Base-by-base conservation (phyloP, 2,888 invertebrate genomes). In the Epinotia bilunana region DNA sequence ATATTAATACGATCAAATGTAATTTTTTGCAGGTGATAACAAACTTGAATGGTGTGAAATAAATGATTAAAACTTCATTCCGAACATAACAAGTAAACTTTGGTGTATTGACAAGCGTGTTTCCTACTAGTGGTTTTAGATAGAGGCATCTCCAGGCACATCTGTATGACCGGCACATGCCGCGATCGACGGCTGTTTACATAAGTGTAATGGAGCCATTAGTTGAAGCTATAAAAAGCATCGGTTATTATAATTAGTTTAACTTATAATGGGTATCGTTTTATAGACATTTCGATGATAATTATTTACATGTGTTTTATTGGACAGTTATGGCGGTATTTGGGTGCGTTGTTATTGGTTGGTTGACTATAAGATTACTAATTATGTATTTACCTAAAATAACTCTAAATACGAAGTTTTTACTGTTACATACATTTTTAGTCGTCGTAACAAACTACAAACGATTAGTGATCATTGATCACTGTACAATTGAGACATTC, bases 161-260 rank as follows among this genome's bases (percentile, higher is more conserved):
- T 58, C 68, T 9, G 20, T 20, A 43, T 20, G 43, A 57, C 39
- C 46, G 60, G 57, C 55, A 70, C 28, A 33, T n/a, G 23, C 16
- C 4, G 16, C 18, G 57, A 70, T 74, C 63, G 63, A 70, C 58
- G 64, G 58, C 62, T 74, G 74, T 74, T 74, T 74, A 74, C 53
- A 39, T 58, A 64, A 70, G 57, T 58, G 74, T 74, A 64, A 74
- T 74, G 58, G 64, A 18, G 49, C 63, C 57, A 74, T 74, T 64
- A 74, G 58, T 58, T 60, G 58, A 39, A 64, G 49, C 70, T 33
- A 60, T 74, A 74, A 74, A 74, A 74, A 69, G 43, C 58, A 58
- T 39, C 46, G 43, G 39, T 18, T 63, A 74, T 74, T 63, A 46
- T 70, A 74, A 74, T 70, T 74, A 60, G 58, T 74, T 70, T 39